phyloP scores from a whole-genome alignment of 2,888 invertebrate genomes.

The Cinara cedri region DNA sequence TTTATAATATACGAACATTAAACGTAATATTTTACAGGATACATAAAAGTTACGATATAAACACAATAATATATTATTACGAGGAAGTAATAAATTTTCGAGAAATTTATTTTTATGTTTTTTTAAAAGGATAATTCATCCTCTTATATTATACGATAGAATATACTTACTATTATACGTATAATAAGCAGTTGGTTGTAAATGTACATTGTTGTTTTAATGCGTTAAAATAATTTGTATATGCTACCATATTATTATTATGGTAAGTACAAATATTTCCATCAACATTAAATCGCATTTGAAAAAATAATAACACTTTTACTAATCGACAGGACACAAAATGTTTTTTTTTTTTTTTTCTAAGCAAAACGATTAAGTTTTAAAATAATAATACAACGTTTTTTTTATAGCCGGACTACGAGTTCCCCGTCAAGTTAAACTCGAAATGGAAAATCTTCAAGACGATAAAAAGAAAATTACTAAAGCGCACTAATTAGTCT shows the following conservation, averaged over 20 bases:
- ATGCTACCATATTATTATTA: not conserved
- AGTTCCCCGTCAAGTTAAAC: too few relatives aligned
- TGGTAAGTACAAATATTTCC: not conserved
- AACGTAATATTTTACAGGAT: not conserved
- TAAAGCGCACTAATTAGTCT: too few relatives aligned
- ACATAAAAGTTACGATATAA: constrained; percentile 3
- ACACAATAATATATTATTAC: not conserved
- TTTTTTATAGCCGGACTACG: too few relatives aligned
- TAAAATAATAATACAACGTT: too few relatives aligned
- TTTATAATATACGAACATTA: not conserved
- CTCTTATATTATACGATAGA: not conserved
- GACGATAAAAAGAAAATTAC: too few relatives aligned
- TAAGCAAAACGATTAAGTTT: too few relatives aligned
- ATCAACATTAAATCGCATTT: not conserved
- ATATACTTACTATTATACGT: too few relatives aligned
- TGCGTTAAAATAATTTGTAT: too few relatives aligned
- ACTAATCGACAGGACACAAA: not conserved
- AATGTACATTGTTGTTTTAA: not conserved
- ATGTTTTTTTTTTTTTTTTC: too few relatives aligned
- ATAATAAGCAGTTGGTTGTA: not conserved
- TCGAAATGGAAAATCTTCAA: too few relatives aligned
- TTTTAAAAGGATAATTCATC: not conserved
- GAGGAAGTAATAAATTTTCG: not conserved
- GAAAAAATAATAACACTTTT: not conserved
- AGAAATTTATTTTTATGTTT: constrained; percentile 31